These are phyloP conservation scores for Balaenoptera acutorostrata DNA, from an alignment of 2,113 vertebrate species.

Conservation along the genomic window DNA sequence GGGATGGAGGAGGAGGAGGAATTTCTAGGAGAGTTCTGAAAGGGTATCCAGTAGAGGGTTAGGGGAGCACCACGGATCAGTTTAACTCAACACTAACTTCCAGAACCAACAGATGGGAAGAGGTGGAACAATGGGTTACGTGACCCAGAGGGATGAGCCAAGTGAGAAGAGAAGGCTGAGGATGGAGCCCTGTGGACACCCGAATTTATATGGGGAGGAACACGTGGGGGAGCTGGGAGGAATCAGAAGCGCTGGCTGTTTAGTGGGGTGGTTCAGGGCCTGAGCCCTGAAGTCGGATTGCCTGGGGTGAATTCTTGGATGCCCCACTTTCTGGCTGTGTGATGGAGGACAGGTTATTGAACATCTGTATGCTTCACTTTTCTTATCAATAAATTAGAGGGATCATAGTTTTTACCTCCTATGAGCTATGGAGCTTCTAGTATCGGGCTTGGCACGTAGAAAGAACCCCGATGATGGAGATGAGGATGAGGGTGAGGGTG, in stretches of 20 bases:
- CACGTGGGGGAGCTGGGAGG: not conserved
- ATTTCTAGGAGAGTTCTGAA: not conserved
- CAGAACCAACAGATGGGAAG: not conserved
- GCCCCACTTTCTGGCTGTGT: not conserved
- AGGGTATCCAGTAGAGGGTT: not conserved
- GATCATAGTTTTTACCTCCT: not conserved
- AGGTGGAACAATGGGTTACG: not conserved
- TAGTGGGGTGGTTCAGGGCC: not conserved
- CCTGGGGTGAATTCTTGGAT: no score
- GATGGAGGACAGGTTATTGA: not conserved
- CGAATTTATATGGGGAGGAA: not conserved
- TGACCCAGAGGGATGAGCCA: not conserved
- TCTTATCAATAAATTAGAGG: not conserved
- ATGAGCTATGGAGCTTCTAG: not conserved
- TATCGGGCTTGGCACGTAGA: not conserved
- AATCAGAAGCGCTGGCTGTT: not conserved
- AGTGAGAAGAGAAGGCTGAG: not conserved
- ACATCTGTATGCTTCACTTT: not conserved
- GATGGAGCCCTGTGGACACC: no score
- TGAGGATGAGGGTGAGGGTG: not conserved
- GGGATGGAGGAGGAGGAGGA: not conserved
- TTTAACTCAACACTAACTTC: not conserved
- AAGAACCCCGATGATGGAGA: not conserved
- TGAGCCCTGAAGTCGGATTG: not conserved
- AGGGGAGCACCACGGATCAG: not conserved